phyloP scores from a whole-genome alignment of 2,113 vertebrate species.

The Corythaixoides concolor region DNA sequence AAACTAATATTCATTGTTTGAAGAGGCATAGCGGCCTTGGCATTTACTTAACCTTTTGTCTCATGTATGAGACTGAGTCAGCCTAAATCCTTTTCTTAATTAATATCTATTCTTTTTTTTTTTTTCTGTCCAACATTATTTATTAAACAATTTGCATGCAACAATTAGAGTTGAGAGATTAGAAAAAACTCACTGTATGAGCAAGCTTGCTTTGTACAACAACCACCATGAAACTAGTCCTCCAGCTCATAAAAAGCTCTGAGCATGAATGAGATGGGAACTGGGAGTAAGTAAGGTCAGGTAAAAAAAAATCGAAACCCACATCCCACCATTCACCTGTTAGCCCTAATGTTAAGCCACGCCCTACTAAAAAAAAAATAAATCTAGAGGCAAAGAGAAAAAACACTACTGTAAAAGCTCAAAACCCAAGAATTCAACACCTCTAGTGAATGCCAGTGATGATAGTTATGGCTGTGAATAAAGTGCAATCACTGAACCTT shows the following conservation, averaged over 20 bases:
- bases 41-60: constrained; percentile 99
- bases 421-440: background rate
- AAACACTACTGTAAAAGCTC: background rate
- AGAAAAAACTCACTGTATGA: constrained; percentile 33
- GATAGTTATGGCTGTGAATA: background rate
- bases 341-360: constrained; percentile 1
- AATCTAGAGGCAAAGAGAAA: background rate
- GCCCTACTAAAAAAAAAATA: background rate
- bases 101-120: constrained; percentile 91
- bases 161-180: constrained; percentile 73
- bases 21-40: constrained; percentile 94
- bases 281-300: background rate
- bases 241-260: constrained; percentile 23
- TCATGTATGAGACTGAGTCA: constrained; percentile 94
- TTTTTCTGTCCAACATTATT: constrained; percentile 76
- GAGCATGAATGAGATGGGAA: background rate
- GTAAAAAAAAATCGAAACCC: background rate
- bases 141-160: constrained; percentile 82
- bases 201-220: constrained; percentile 2
- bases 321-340: background rate
- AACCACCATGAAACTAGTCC: background rate
- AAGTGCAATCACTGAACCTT: background rate
- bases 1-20: constrained; percentile 99
- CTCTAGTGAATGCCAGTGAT: background rate
- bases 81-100: constrained; percentile 98